phyloP scores from a whole-genome alignment of 1,140 invertebrate species.

The Diachasma alloeum region DNA sequence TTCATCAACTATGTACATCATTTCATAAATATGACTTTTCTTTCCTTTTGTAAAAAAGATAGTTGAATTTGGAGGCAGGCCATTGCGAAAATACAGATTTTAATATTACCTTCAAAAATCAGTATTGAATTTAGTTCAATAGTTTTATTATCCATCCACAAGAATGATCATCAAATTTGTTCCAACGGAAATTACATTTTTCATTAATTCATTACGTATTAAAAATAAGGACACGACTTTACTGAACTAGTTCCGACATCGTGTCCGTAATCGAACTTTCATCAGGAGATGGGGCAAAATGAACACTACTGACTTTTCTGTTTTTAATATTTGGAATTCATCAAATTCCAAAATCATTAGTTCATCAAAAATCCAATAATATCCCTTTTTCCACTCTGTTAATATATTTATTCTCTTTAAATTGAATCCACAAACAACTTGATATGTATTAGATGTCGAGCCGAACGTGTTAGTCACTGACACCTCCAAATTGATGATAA shows the following conservation, averaged over 20 bases:
- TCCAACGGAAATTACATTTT: not conserved
- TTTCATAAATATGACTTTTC: not conserved
- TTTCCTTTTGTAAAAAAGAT: not conserved
- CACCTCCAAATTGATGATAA: not conserved
- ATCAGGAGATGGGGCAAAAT: too few species aligned
- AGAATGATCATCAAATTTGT: not conserved
- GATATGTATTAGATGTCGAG: not conserved
- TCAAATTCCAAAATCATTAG: too few species aligned
- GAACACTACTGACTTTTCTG: too few species aligned
- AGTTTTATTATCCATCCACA: not conserved
- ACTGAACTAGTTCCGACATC: not conserved
- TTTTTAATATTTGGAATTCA: too few species aligned
- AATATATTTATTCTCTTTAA: not conserved
- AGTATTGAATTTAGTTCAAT: not conserved
- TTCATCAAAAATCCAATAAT: too few species aligned
- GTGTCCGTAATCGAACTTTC: not conserved
- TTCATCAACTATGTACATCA: slow-evolving; percentile 1
- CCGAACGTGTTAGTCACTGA: not conserved
- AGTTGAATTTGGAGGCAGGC: not conserved
- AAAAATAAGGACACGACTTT: not conserved
- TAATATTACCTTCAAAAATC: not conserved
- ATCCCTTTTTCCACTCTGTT: not conserved
- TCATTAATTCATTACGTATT: not conserved
- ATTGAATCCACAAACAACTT: not conserved
- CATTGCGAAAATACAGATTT: not conserved